Evolutionary conservation across 2,113 vertebrate species (phyloP), one percentile per base, ranked within the genome.

Genomic region (Trinectes maculatus): DNA sequence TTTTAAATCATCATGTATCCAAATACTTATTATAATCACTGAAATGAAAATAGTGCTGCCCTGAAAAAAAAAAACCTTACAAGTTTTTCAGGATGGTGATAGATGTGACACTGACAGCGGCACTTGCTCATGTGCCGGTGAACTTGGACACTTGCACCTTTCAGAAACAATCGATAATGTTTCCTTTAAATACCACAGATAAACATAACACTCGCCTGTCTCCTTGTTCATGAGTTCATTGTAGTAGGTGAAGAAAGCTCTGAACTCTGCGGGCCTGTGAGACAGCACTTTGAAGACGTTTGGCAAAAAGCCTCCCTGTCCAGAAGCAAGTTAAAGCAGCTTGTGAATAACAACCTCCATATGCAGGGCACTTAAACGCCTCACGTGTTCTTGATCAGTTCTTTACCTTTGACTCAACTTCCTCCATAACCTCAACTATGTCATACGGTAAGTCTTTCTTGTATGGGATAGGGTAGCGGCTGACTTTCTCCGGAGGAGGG

Each of bases 191-290:
- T 8, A 16, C 11, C 5, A 3, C 9, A 54, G 1, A 58, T 2
- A 53, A 48, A 40, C 15, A 31, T 12, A 56, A 62, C 48, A 79
- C 82, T 73, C 86, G 96, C 95, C 95, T 87, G 92, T 93, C 66
- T 95, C 93, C 74, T 96, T 96, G 91, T 95, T 96, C 92, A 93
- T 94, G 12, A 95, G 78, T 26, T 90, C 85, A 39, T 93, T 93
- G 87, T 95, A 96, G 81, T 94, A 96, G 2, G 92, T 71, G 79
- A 96, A 96, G 88, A 96, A 96, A 26, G 92, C 93, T 84, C 94
- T 90, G 79, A 96, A 96, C 89, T 95, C 95, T 10, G 82, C 72
- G 3, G 93, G 93, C 34, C 90, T 79, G 53, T 94, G 92, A 52
- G 94, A 88, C 16, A 92, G 84, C 10, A 74, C 91, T 86, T 93